Conservation (phyloP, 2,888 invertebrate genomes). For the Monochamus alternatus region DNA sequence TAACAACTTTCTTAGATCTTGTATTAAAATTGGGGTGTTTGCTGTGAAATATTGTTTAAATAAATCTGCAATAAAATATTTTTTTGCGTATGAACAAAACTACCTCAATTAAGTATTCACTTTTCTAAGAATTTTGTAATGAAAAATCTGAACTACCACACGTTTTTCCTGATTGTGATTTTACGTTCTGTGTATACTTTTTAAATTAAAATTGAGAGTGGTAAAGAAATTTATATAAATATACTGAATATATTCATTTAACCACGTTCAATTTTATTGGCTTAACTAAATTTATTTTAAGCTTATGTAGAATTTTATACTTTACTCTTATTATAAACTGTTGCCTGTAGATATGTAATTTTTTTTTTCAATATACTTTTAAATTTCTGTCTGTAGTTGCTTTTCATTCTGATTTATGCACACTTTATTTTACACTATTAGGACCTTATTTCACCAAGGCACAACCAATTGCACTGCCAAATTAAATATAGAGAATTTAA, state of each 20-base stretch:
- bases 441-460: neutral
- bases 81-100: constrained; percentile 41
- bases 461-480: too few relatives aligned
- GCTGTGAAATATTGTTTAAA: constrained; percentile 9
- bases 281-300: constrained; percentile 20
- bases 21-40: constrained; percentile 21
- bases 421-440: neutral
- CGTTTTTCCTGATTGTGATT: constrained; percentile 8
- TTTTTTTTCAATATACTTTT: constrained; percentile 34
- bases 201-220: constrained; percentile 25
- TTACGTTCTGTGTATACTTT: constrained; percentile 3
- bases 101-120: constrained; percentile 49
- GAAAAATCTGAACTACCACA: constrained; percentile 22
- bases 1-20: constrained; percentile 23
- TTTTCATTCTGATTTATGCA: constrained; percentile 6
- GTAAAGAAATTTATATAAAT: neutral
- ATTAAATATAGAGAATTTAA: too few relatives aligned
- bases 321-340: constrained; percentile 16
- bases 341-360: constrained; percentile 36
- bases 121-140: constrained; percentile 43
- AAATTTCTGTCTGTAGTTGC: constrained; percentile 12
- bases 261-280: constrained; percentile 27
- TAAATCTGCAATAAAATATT: constrained; percentile 29
- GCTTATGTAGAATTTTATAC: constrained; percentile 24
- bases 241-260: neutral